These are phyloP conservation scores for Labrus mixtus DNA, from an alignment of 2,113 vertebrate genomes.

Conservation along the genomic window DNA sequence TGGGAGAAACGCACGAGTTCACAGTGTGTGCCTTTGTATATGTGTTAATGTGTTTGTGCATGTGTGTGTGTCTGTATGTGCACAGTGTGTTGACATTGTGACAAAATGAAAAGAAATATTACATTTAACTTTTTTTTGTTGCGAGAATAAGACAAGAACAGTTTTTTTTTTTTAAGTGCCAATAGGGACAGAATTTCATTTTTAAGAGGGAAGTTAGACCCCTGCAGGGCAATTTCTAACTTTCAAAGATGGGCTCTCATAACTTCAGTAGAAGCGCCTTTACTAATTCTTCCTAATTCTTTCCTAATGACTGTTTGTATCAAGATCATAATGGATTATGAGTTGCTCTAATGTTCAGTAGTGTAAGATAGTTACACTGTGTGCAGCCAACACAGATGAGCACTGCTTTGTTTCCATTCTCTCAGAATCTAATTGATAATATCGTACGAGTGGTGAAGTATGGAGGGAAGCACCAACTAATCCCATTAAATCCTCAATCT, in stretches of 20 bases:
- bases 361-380: conserved; percentile 1
- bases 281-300: too few species aligned
- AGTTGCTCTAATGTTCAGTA: conserved; percentile 1
- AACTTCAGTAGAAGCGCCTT: too few species aligned
- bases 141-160: too few species aligned
- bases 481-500: not conserved
- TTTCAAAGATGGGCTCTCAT: too few species aligned
- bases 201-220: too few species aligned
- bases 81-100: not conserved
- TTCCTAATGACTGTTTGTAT: too few species aligned
- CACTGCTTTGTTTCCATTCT: conserved; percentile 20
- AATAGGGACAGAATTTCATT: too few species aligned
- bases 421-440: conserved; percentile 17
- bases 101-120: too few species aligned
- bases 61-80: not conserved
- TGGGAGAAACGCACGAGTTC: not conserved
- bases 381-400: conserved; percentile 6
- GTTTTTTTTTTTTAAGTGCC: too few species aligned
- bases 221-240: too few species aligned
- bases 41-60: not conserved
- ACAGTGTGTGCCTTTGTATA: not conserved
- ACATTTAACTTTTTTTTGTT: too few species aligned
- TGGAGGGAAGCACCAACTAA: not conserved
- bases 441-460: not conserved
- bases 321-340: not conserved